Evolutionary conservation across 2,888 invertebrate species (phyloP), one percentile per base, ranked within the genome.

Genomic region (Yponomeuta sedellus): DNA sequence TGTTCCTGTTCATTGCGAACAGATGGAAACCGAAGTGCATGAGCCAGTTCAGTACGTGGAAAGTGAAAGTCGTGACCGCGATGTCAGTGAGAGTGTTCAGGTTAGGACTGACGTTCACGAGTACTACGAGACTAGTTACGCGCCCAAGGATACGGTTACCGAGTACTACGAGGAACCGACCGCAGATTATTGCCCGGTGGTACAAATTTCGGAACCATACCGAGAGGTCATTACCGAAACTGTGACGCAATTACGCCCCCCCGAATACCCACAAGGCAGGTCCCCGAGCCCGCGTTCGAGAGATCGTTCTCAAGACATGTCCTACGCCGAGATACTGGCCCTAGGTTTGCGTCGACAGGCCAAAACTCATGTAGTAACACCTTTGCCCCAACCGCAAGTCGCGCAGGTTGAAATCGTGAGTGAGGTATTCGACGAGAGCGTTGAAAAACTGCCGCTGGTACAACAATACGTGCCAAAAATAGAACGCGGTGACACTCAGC

Each of bases 301-400:
- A 69, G 71, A 73, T 67, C 80, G 81, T 39, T 52, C 44, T 12
- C 94, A 77, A 93, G 96, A 92, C 69, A 91, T 94, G 74, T 95
- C 95, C 0, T 95, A 95, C 77, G 95, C 95, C 2, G 94, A 94
- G 84, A 94, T 95, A 76, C 86, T 95, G 73, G 93, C 94, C 58
- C 93, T 94, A 70, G 95, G 95, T 52, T 88, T 95, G 61, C 84
- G 85, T 16, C 86, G 80, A 68, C 86, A 84, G 67, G 71, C 79
- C 0, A 79, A 75, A 66, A 74, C 73, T 56, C 81, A 81, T 68
- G 78, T 73, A 66, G 75, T 86, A 65, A 78, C 77, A 10, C 69
- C 78, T 20, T 74, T 86, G 70, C 86, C 88, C 56, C 83, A 82
- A 75, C 82, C 88, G 68, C 89, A 88, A 70, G 80, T 83, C 52